Evolutionary conservation across 1,140 invertebrate genomes (phyloP).

Genomic region (Listronotus oregonensis): DNA sequence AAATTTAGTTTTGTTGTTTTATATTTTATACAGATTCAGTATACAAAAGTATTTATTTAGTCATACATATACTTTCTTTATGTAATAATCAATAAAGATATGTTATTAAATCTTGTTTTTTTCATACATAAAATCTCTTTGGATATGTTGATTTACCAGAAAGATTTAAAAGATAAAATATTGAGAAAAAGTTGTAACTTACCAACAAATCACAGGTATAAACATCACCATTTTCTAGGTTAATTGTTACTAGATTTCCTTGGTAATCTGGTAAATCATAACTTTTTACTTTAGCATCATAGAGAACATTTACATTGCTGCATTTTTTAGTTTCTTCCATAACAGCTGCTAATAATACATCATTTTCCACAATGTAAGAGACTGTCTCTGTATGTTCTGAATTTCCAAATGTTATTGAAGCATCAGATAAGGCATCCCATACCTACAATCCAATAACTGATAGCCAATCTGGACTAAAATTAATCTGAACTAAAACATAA

Average conservation of each 20-base stretch:
- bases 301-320: conserved; percentile 58
- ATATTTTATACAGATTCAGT: too few relatives aligned
- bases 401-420: conserved; percentile 83
- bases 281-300: conserved; percentile 60
- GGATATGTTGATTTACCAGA: too few relatives aligned
- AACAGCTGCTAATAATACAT: conserved; percentile 79
- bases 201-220: conserved; percentile 67
- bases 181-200: conserved; percentile 48
- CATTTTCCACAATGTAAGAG: conserved; percentile 94
- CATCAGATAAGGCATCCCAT: conserved; percentile 90
- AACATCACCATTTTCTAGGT: conserved; percentile 61
- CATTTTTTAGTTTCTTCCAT: conserved; percentile 55
- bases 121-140: too few relatives aligned
- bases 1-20: too few relatives aligned
- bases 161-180: too few relatives aligned
- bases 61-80: too few relatives aligned
- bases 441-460: conserved; percentile 64
- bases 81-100: too few relatives aligned
- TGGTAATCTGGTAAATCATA: conserved; percentile 58
- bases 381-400: conserved; percentile 73
- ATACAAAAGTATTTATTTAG: too few relatives aligned
- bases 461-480: too few relatives aligned
- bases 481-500: too few relatives aligned
- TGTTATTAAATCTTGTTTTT: too few relatives aligned
- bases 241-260: conserved; percentile 54